Evolutionary conservation across 2,888 invertebrate species (phyloP), one percentile per base, ranked within the genome.

Genomic region (Lampropteryx suffumata): DNA sequence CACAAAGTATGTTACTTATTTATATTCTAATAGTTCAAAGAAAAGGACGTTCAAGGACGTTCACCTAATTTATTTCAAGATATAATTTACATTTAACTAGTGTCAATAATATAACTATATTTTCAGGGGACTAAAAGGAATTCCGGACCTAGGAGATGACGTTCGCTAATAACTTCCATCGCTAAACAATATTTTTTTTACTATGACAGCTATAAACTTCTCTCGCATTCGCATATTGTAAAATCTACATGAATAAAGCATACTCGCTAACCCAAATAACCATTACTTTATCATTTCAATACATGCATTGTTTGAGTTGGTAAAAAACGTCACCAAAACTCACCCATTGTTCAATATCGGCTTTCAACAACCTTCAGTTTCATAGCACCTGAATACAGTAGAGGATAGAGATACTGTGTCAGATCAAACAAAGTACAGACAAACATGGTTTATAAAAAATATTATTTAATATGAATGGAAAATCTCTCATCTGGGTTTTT

Each of bases 51-150:
- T 21, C 21, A 21, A 3, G 21, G 21, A 3, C 5, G 5, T 21
- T 21, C 5, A 5, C 21, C 21, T 21, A 5, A 5, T 5, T 21
- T 21, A 21, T 21, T 21, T 21, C 21, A 21, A 21, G n/a, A n/a
- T n/a, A n/a, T n/a, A n/a, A n/a, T n/a, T n/a, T n/a, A n/a, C n/a
- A n/a, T n/a, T n/a, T n/a, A n/a, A n/a, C n/a, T n/a, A n/a, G n/a
- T n/a, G n/a, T n/a, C n/a, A n/a, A n/a, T n/a, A n/a, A n/a, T n/a
- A n/a, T n/a, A n/a, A n/a, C n/a, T 24, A 6, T 24, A 24, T 42
- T 69, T 84, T 24, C 82, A 90, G 89, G 58, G 87, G 89, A 10
- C 75, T 90, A 11, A 88, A 84, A 73, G 89, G 89, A 59, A 86
- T 90, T 55, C 89, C 89, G 24, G 89, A 89, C 63, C 69, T 90